Base-by-base conservation (phyloP, 2,888 invertebrate genomes). In the Augochlorella aurata region DNA sequence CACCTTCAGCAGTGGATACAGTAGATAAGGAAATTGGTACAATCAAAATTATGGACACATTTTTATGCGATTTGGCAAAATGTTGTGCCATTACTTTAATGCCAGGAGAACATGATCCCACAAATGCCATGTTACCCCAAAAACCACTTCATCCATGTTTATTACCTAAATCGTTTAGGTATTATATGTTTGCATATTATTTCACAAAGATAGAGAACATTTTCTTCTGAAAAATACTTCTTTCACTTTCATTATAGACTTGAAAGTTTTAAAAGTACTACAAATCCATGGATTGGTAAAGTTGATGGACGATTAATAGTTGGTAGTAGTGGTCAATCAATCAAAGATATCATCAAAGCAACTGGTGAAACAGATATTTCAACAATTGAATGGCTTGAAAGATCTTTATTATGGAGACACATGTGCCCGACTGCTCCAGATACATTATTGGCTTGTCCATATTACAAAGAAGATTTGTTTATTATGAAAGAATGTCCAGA, bases 341-440 rank as follows among this genome's bases (percentile, higher is more conserved):
- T 99, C 3, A 95, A 96, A 79, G 98, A 99, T 93, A 95, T 98
- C 72, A 94, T 96, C 89, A 94, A 96, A 84, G 97, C 96, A 92
- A 97, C 97, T 81, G 90, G 88, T 18, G 92, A 97, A 21, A 95
- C 95, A 0, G 95, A 96, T 85, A 82, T 83, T 18, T 86, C 91
- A 18, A 94, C 96, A 0, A 89, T 99, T 49, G 96, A 97, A 78
- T 97, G 97, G 50, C 94, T 99, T 90, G 96, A 97, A 90, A 95
- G 95, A 89, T 97, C 97, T 16, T 94, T 99, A 18, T 94, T 95
- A 76, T 99, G 99, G 98, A 96, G 97, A 18, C 99, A 99, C 92
- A 92, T 99, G 29, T 97, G 98, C 0, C 99, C 99, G 0, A 99
- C 99, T 12, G 97, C 97, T 68, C 99, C 99, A 0, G 99, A 99